phyloP scores from a whole-genome alignment of 2,888 invertebrate species.

The Drosophila affinis region DNA sequence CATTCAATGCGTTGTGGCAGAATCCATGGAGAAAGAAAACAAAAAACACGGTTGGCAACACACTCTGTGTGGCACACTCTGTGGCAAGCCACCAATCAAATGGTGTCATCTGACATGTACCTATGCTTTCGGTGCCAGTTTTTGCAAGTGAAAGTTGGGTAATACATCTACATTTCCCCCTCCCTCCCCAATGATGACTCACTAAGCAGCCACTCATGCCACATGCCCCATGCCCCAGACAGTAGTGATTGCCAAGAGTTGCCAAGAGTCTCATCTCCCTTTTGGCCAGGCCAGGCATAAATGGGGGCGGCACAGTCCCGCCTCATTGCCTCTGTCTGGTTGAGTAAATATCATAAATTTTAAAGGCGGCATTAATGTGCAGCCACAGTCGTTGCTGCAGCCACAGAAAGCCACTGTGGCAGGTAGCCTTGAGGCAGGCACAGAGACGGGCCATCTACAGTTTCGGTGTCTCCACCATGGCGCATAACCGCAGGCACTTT shows the following conservation, averaged over 20 bases:
- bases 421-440: slow-evolving; percentile 18
- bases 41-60: no score
- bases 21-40: no score
- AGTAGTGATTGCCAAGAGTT: not conserved
- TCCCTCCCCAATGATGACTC: not conserved
- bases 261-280: not conserved
- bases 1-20: no score
- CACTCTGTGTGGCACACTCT: not conserved
- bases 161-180: not conserved
- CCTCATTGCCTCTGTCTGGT: slow-evolving; percentile 53
- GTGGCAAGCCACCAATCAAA: not conserved
- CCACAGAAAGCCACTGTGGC: slow-evolving; percentile 22
- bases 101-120: not conserved
- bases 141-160: not conserved
- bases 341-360: slow-evolving; percentile 80
- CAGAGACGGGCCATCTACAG: slow-evolving; percentile 1
- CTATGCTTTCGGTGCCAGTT: not conserved
- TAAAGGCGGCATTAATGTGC: slow-evolving; percentile 72
- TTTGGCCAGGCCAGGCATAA: slow-evolving; percentile 1
- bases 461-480: slow-evolving; percentile 30
- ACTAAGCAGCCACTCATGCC: not conserved
- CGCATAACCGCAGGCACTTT: slow-evolving; percentile 78
- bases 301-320: slow-evolving; percentile 53
- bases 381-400: slow-evolving; percentile 45
- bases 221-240: not conserved